Conservation (phyloP, 2,113 vertebrate genomes). For the Spermophilus dauricus region DNA sequence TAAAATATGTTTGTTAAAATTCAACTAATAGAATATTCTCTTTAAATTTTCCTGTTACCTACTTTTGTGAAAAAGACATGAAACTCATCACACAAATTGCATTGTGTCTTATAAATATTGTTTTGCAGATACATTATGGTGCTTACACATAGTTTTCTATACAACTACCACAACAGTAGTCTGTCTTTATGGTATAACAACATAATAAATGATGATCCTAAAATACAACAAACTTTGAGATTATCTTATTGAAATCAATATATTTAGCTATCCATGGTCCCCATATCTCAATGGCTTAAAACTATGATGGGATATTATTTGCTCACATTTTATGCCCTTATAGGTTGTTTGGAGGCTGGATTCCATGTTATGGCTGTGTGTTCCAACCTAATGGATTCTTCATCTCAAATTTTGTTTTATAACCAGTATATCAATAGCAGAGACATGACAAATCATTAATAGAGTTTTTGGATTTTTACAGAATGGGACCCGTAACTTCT, state of each 20-base stretch:
- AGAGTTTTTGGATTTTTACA: background rate
- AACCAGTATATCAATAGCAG: background rate
- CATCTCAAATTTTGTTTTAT: background rate
- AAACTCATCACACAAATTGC: background rate
- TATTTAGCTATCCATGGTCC: background rate
- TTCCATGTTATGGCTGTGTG: background rate
- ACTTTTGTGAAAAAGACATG: background rate
- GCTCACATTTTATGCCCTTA: background rate
- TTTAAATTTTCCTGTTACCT: background rate
- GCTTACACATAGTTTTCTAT: background rate
- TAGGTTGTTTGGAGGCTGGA: background rate
- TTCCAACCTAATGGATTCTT: background rate
- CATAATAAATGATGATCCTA: background rate
- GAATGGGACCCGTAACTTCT: background rate
- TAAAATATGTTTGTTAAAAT: conserved; percentile 16
- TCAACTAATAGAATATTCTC: background rate
- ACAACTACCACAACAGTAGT: background rate
- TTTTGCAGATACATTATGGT: background rate
- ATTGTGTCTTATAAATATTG: background rate
- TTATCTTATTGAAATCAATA: background rate
- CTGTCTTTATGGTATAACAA: background rate
- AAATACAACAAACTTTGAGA: background rate
- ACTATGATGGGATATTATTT: background rate
- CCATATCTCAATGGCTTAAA: background rate
- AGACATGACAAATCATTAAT: background rate